phyloP scores from a whole-genome alignment of 2,888 invertebrate species.

The Hesperia comma region DNA sequence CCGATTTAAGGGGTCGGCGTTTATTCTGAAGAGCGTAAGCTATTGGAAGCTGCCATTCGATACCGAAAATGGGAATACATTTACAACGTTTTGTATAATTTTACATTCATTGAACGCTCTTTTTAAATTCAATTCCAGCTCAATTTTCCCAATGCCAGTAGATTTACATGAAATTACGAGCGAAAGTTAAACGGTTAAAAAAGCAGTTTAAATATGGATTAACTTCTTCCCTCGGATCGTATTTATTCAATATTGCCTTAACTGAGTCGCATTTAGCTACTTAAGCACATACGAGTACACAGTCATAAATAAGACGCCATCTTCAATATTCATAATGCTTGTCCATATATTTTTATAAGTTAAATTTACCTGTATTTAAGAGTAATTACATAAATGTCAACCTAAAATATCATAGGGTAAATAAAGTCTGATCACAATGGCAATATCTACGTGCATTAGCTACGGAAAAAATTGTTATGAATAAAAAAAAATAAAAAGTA shows the following conservation, averaged over 20 bases:
- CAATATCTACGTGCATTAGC: no score
- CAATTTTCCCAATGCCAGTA: slow-evolving; percentile 23
- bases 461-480: no score
- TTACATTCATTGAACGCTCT: slow-evolving; percentile 30
- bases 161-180: slow-evolving; percentile 13
- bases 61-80: slow-evolving; percentile 33
- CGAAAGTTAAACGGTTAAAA: slow-evolving; percentile 11
- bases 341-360: no score
- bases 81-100: slow-evolving; percentile 34
- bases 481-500: no score
- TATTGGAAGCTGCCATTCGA: slow-evolving; percentile 19
- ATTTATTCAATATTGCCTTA: no score
- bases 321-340: no score
- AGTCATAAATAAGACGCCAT: no score
- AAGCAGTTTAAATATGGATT: slow-evolving; percentile 9
- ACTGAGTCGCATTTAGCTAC: background rate
- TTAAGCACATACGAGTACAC: no score
- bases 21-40: slow-evolving; percentile 15
- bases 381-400: no score
- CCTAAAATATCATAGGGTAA: no score
- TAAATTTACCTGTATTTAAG: no score
- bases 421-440: no score
- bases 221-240: background rate
- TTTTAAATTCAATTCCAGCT: slow-evolving; percentile 24
- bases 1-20: slow-evolving; percentile 12